phyloP scores from a whole-genome alignment of 2,888 invertebrate species.

The Panzeria rudis region DNA sequence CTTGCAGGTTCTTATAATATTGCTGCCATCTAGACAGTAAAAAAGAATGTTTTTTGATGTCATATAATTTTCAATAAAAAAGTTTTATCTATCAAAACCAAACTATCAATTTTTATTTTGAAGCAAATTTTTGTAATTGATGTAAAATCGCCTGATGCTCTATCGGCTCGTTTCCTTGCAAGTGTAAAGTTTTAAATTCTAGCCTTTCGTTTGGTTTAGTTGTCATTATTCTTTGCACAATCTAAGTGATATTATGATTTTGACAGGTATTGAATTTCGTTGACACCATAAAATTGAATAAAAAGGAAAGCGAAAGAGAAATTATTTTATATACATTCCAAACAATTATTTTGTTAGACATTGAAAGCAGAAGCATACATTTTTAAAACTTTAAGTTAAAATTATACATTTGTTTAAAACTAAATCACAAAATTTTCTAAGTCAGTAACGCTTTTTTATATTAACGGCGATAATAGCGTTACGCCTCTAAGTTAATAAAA shows the following conservation, averaged over 20 bases:
- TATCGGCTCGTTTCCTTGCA: background rate
- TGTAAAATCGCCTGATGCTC: background rate
- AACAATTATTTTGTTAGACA: no score
- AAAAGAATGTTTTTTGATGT: background rate
- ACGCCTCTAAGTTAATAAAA: no score
- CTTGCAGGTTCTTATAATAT: constrained; percentile 2
- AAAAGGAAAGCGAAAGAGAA: constrained; percentile 27
- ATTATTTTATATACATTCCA: constrained; percentile 5
- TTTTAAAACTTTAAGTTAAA: no score
- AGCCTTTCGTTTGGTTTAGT: constrained; percentile 4
- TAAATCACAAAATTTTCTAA: no score
- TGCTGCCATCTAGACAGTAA: background rate
- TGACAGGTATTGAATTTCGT: constrained; percentile 63
- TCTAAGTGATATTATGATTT: constrained; percentile 58
- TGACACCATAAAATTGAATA: constrained; percentile 62
- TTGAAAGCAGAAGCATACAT: no score
- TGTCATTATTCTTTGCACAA: constrained; percentile 10
- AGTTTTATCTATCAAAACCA: background rate
- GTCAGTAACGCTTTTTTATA: no score
- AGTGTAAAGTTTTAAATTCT: background rate
- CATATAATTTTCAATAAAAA: background rate
- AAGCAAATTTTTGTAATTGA: background rate
- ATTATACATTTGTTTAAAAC: no score
- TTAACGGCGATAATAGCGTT: no score
- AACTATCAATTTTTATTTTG: background rate